Percentiles rank a stretch among this genome's conserved stretches.
Evolutionary conservation across 2,797 vertebrate species (phyloP).

Genomic region (Aulostomus chinensis): DNA sequence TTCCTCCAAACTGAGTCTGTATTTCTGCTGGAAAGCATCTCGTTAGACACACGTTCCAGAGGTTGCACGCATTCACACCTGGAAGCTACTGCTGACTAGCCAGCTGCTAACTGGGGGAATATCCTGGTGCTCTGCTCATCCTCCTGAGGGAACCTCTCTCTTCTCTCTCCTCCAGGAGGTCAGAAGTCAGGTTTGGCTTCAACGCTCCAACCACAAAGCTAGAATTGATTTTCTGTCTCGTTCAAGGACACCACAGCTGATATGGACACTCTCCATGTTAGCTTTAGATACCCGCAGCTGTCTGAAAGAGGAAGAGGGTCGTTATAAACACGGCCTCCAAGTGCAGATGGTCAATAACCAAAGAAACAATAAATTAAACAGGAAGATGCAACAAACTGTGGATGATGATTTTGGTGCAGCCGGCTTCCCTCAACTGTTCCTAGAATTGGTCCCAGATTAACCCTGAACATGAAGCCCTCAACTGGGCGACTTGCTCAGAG

Average conservation of each 20-base stretch:
- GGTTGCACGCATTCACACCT: constrained; percentile 17
- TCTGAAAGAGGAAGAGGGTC: constrained; percentile 17
- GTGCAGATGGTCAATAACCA: neutral
- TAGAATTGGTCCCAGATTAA: too few relatives aligned
- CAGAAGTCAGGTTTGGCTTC: constrained; percentile 17
- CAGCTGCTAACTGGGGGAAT: neutral
- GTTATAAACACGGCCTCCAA: constrained; percentile 9
- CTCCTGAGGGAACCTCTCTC: neutral
- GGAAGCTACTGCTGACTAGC: constrained; percentile 1
- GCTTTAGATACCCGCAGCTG: constrained; percentile 15
- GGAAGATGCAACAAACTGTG: too few relatives aligned
- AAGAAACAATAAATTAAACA: too few relatives aligned
- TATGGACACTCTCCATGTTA: neutral
- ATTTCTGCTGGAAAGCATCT: neutral
- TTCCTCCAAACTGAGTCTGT: too few relatives aligned
- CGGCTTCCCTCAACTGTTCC: too few relatives aligned
- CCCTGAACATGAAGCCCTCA: too few relatives aligned
- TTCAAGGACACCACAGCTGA: constrained; percentile 4
- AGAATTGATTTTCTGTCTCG: constrained; percentile 19
- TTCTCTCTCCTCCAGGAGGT: constrained; percentile 6
- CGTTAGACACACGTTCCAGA: constrained; percentile 25
- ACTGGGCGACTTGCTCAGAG: too few relatives aligned
- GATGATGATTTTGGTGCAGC: too few relatives aligned
- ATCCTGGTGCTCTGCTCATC: constrained; percentile 7
- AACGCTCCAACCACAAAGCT: constrained; percentile 6